A percentile compares a stretch with the other conserved stretches of the same genome.
These are phyloP conservation scores for Leptopilina myrica DNA, from an alignment of 2,888 invertebrate species.

Conservation along the genomic window DNA sequence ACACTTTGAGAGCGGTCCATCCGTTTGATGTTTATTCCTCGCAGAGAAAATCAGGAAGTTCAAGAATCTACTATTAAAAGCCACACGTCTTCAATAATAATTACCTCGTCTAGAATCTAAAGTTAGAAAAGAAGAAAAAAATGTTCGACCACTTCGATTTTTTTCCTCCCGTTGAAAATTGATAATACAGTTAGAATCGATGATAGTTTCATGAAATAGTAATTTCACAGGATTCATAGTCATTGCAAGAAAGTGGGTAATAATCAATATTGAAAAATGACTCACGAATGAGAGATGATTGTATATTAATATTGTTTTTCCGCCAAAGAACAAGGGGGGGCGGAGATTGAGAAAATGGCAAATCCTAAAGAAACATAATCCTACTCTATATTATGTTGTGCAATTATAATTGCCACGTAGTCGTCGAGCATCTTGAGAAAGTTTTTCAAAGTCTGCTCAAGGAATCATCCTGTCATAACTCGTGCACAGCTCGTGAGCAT, in stretches of 20 bases:
- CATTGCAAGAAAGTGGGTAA: background rate
- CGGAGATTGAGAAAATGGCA: constrained; percentile 12
- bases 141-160: background rate
- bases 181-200: no score
- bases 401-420: constrained; percentile 55
- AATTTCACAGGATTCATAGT: background rate
- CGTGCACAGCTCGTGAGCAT: constrained; percentile 39
- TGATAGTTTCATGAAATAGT: no score
- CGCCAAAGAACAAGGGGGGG: background rate
- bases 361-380: constrained; percentile 26
- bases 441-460: constrained; percentile 49
- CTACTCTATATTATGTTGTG: constrained; percentile 48
- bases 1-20: background rate
- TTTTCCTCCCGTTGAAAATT: no score
- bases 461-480: constrained; percentile 56
- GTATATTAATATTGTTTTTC: constrained; percentile 1
- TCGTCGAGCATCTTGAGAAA: constrained; percentile 57
- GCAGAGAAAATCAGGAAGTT: constrained; percentile 25
- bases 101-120: background rate
- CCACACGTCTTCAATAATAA: constrained; percentile 12
- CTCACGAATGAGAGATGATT: background rate
- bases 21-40: constrained; percentile 28
- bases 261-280: background rate
- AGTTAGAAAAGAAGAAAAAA: background rate
- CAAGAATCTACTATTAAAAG: constrained; percentile 34